Evolutionary conservation across 2,797 vertebrate species (phyloP).

Genomic region (Fistularia tabacaria): DNA sequence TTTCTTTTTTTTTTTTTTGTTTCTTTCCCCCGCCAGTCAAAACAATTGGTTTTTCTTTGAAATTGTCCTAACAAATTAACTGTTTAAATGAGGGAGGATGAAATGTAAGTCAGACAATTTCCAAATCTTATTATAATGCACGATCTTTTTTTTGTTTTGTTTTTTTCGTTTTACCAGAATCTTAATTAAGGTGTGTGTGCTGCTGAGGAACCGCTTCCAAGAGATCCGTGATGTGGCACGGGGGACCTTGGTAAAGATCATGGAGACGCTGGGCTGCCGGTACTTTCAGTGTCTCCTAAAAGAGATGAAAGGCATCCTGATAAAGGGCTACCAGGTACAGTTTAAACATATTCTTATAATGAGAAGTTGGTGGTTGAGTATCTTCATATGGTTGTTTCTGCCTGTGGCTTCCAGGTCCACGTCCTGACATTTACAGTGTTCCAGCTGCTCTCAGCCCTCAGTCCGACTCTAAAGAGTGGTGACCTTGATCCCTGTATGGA

Average conservation of each 20-base stretch:
- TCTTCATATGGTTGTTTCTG: not conserved
- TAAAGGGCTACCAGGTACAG: conserved; percentile 93
- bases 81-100: no score
- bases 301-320: conserved; percentile 85
- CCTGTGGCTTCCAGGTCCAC: conserved; percentile 78
- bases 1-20: not conserved
- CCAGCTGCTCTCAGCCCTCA: conserved; percentile 82
- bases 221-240: conserved; percentile 91
- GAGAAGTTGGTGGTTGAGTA: no score
- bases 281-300: conserved; percentile 90
- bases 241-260: conserved; percentile 89
- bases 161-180: conserved; percentile 85
- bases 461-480: conserved; percentile 78
- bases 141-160: no score
- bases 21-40: not conserved
- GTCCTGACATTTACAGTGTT: conserved; percentile 93
- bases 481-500: conserved; percentile 90
- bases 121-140: no score
- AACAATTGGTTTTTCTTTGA: not conserved
- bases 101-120: no score
- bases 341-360: not conserved
- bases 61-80: no score
- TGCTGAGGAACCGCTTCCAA: conserved; percentile 92
- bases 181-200: conserved; percentile 88
- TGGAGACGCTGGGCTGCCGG: conserved; percentile 82